Evolutionary conservation across 2,113 vertebrate species (phyloP).

Genomic region (Pelmatolapia mariae): DNA sequence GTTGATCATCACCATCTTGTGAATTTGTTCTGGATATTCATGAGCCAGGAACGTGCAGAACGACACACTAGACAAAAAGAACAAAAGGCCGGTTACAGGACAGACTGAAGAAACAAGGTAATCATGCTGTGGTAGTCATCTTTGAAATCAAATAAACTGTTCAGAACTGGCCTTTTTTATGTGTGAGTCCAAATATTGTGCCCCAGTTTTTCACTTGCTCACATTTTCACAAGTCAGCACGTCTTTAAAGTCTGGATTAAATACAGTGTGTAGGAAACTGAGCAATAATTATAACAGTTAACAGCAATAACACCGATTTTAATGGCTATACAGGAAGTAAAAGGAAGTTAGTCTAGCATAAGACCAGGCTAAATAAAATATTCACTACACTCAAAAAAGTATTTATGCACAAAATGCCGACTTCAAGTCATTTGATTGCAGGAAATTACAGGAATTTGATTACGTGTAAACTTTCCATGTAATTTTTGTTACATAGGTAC

Average conservation of each 20-base stretch:
- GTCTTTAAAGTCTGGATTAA: neutral
- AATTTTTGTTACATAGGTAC: neutral
- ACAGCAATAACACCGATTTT: neutral
- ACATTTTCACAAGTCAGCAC: neutral
- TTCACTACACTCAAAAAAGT: neutral
- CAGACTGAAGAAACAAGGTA: neutral
- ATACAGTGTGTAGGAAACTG: neutral
- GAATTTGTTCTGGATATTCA: conserved; percentile 91
- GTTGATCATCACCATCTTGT: conserved; percentile 98
- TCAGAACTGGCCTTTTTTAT: neutral
- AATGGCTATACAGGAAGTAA: neutral
- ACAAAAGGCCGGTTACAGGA: neutral
- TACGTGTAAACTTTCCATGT: neutral
- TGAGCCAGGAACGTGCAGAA: conserved; percentile 97
- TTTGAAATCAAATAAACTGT: neutral
- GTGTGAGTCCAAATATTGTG: neutral
- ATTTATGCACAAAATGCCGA: neutral
- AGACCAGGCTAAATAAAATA: neutral
- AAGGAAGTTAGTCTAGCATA: neutral
- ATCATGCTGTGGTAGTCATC: neutral
- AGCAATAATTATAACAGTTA: neutral
- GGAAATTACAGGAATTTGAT: neutral
- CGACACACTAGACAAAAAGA: conserved; percentile 76
- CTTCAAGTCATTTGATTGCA: neutral
- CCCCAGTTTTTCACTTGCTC: fast-evolving